Evolutionary conservation across 2,888 invertebrate species (phyloP).

Genomic region (Drosophila subsilvestris): DNA sequence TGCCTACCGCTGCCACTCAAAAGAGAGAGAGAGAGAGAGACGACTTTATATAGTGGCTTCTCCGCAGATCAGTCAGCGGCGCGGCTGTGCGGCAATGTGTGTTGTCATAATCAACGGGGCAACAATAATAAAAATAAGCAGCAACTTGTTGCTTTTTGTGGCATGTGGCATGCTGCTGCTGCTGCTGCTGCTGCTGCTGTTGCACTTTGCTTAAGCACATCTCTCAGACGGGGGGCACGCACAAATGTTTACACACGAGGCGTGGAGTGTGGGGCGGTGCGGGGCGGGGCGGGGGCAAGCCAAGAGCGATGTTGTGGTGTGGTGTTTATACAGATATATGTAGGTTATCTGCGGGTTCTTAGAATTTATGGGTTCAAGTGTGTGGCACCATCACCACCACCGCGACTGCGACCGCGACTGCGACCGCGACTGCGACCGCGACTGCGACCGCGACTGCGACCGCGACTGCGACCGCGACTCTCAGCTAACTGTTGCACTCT

Average conservation of each 20-base stretch:
- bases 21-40: background rate
- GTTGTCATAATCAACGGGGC: conserved; percentile 73
- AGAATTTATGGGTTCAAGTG: conserved; percentile 79
- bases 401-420: conserved; percentile 58
- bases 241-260: conserved; percentile 23
- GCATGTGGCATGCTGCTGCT: conserved; percentile 12
- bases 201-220: conserved; percentile 59
- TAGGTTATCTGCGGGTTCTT: conserved; percentile 75
- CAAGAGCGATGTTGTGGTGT: background rate
- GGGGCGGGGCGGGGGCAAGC: background rate
- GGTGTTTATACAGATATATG: conserved; percentile 36
- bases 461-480: conserved; percentile 71
- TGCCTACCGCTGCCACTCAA: background rate
- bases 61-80: conserved; percentile 61
- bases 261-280: too few species aligned
- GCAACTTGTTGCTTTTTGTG: background rate
- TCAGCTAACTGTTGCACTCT: conserved; percentile 48
- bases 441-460: conserved; percentile 59
- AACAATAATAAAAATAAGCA: conserved; percentile 15
- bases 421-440: conserved; percentile 60
- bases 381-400: conserved; percentile 71
- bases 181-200: conserved; percentile 50
- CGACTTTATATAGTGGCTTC: background rate
- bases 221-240: conserved; percentile 19
- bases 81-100: conserved; percentile 9